Conservation (phyloP, 2,797 vertebrate species). For the Heliangelus exortis region DNA sequence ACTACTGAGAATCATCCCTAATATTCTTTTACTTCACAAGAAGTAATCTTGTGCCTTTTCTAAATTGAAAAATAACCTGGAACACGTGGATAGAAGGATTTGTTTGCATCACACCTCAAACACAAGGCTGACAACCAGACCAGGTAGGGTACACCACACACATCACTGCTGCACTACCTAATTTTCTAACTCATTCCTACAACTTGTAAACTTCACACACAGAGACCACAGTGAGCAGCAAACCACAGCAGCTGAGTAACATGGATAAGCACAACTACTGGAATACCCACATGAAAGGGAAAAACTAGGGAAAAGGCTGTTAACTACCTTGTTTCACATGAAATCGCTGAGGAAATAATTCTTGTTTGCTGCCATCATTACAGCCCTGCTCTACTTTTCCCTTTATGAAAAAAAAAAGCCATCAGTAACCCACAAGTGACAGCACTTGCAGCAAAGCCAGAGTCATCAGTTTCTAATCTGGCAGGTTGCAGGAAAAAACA, state of each 20-base stretch:
- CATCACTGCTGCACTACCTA: neutral
- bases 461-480: neutral
- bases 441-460: neutral
- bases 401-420: neutral
- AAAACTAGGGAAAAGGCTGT: neutral
- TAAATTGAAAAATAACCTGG: neutral
- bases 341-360: neutral
- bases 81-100: neutral
- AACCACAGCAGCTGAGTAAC: neutral
- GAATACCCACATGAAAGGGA: neutral
- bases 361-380: neutral
- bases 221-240: neutral
- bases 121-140: neutral
- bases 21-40: neutral
- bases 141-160: neutral
- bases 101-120: neutral
- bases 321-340: neutral
- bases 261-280: neutral
- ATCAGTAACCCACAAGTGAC: neutral
- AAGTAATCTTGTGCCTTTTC: neutral
- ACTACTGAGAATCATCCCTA: neutral
- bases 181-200: neutral
- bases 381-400: neutral
- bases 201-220: neutral
- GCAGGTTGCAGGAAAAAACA: neutral